Conservation (phyloP, 2,888 invertebrate genomes). For the Lasioglossum morio region DNA sequence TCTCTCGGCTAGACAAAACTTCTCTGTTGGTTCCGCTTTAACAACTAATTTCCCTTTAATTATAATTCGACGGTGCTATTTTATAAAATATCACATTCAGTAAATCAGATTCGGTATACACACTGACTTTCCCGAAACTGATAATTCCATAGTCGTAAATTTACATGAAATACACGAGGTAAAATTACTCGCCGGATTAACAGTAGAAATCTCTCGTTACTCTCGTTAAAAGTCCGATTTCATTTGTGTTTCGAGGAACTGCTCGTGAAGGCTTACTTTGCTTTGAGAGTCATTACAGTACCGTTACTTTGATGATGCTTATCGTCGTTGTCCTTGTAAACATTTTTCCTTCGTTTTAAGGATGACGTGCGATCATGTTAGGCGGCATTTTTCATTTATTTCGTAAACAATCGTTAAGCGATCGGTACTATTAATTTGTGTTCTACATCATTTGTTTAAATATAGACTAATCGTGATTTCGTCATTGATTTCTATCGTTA, state of each 20-base stretch:
- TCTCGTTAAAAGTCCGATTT: conserved; percentile 8
- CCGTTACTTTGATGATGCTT: conserved; percentile 47
- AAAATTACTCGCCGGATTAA: not conserved
- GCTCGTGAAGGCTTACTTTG: conserved; percentile 7
- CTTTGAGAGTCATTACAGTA: conserved; percentile 30
- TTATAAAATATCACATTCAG: not conserved
- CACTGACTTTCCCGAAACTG: not conserved
- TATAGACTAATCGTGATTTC: not conserved
- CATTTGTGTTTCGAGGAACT: not conserved
- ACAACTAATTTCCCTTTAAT: conserved; percentile 17
- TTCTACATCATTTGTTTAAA: not conserved
- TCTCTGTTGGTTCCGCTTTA: conserved; percentile 51
- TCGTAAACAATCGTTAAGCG: not conserved
- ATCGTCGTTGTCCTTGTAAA: conserved; percentile 45
- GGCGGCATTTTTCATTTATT: conserved; percentile 4
- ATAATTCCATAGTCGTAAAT: not conserved
- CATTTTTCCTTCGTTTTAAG: conserved; percentile 49
- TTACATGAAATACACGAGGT: not conserved
- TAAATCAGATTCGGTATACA: not conserved
- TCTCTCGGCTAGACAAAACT: conserved; percentile 17
- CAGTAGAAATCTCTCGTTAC: not conserved
- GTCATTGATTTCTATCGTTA: not conserved
- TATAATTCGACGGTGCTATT: not conserved
- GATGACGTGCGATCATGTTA: not conserved
- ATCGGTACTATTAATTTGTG: not conserved